Evolutionary conservation across 1,140 invertebrate genomes (phyloP), one percentile per base, ranked within the genome.

Genomic region (Planococcus citri): DNA sequence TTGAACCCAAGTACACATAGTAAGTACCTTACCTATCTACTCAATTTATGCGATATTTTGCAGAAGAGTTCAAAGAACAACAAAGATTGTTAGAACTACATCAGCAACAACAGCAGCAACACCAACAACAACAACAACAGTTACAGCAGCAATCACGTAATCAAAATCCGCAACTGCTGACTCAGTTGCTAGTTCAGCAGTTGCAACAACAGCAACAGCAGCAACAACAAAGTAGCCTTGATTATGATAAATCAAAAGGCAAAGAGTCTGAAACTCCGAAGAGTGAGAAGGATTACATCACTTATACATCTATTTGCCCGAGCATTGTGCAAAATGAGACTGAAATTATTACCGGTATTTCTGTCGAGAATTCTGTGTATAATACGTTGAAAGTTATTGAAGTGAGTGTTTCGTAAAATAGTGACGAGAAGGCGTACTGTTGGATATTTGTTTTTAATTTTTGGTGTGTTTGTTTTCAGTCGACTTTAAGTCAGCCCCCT

Each of bases 261-360:
- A 64, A 24, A 25, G 60, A 64, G 24, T 64, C 60, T 9, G 60
- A 64, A 21, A 64, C 60, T 14, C 60, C 60, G 60, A 64, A 64
- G 20, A 25, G 74, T 20, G 82, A 83, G 74, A 81, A 83, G 69
- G 75, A 76, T n/a, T 83, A 81, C 75, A 83, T 83, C 29, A 76
- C 77, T 10, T 74, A 77, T 72, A 83, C 82, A 4, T 83, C 81
- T 1, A 74, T 81, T 8, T 76, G 81, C 20, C 80, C 81, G 0
- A 75, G 74, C 27, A 72, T 75, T 3, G 78, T 82, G 1, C 70
- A 76, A 12, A 76, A 73, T 25, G 68, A 74, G 17, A 73, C 73
- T 12, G 74, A 74, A 41, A 72, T 68, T 17, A 73, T 81, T 20
- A 74, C 79, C 38, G 80, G 79, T 1, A 77, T 81, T 60, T 82